These are phyloP conservation scores for Phragmatobia fuliginosa DNA, from an alignment of 2,888 invertebrate species.

Conservation along the genomic window DNA sequence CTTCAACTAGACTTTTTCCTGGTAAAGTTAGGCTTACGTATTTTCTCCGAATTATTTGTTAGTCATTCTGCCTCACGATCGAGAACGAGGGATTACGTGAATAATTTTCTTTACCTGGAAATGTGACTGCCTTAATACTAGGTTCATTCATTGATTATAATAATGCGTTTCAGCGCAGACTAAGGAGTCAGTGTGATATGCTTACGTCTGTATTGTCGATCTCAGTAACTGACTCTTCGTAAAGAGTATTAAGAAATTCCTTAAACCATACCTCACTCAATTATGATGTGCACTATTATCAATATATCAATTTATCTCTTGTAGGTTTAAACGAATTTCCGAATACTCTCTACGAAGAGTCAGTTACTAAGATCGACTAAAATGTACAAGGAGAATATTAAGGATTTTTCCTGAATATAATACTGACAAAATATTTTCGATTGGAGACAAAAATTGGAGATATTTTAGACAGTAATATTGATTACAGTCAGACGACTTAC, in stretches of 20 bases:
- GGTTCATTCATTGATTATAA: too few relatives aligned
- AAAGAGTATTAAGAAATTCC: neutral
- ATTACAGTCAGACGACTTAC: too few relatives aligned
- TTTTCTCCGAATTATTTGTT: slow-evolving; percentile 5
- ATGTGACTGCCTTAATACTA: neutral
- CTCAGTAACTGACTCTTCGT: neutral
- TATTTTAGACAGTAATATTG: too few relatives aligned
- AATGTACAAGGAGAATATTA: too few relatives aligned
- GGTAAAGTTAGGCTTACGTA: neutral
- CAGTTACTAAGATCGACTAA: too few relatives aligned
- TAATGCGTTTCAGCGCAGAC: neutral
- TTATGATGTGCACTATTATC: neutral
- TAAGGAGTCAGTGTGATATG: neutral
- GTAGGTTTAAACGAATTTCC: too few relatives aligned
- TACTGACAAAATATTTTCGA: too few relatives aligned
- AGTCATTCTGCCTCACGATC: slow-evolving; percentile 2
- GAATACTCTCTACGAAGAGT: too few relatives aligned
- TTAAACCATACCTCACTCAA: neutral
- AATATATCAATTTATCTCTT: neutral
- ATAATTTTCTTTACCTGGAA: slow-evolving; percentile 19
- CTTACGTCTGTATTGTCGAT: neutral
- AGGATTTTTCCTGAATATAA: too few relatives aligned
- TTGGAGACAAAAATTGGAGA: too few relatives aligned
- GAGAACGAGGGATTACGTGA: slow-evolving; percentile 1
- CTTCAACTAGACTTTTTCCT: neutral